These are phyloP conservation scores for Erithacus rubecula DNA, from an alignment of 2,797 vertebrate species.

Conservation along the genomic window DNA sequence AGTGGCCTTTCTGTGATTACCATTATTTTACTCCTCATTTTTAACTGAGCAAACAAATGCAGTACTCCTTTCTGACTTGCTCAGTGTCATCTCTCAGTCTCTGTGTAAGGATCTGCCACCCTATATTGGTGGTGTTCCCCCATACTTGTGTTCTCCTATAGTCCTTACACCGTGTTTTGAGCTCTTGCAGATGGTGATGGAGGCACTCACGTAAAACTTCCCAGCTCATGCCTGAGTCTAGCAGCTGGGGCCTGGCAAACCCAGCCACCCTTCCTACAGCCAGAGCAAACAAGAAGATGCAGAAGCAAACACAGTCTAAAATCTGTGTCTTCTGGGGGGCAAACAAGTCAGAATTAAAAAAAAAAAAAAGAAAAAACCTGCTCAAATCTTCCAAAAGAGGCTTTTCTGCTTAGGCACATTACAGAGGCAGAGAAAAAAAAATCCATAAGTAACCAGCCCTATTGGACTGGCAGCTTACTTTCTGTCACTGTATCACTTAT, in stretches of 20 bases:
- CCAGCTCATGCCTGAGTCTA: fast-evolving
- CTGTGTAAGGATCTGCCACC: neutral
- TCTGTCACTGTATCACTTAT: neutral
- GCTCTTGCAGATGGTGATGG: neutral
- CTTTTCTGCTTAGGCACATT: neutral
- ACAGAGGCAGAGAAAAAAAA: neutral
- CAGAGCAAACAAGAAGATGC: neutral
- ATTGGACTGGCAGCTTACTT: neutral
- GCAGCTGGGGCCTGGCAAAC: fast-evolving
- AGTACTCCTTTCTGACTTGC: neutral
- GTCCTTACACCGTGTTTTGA: neutral
- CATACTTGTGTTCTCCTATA: fast-evolving
- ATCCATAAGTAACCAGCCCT: neutral
- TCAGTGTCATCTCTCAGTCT: neutral
- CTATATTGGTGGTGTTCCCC: neutral
- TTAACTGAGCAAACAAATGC: neutral
- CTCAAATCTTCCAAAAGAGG: neutral
- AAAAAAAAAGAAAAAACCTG: neutral
- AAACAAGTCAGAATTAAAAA: neutral
- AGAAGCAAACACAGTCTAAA: fast-evolving
- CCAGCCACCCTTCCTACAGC: neutral
- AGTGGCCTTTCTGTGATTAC: neutral
- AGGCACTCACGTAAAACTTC: neutral
- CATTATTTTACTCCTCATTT: neutral
- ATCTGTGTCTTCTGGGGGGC: fast-evolving